Base-by-base conservation (phyloP, 53 echinoderm and acorn worm species). In the Holothuria scabra region DNA sequence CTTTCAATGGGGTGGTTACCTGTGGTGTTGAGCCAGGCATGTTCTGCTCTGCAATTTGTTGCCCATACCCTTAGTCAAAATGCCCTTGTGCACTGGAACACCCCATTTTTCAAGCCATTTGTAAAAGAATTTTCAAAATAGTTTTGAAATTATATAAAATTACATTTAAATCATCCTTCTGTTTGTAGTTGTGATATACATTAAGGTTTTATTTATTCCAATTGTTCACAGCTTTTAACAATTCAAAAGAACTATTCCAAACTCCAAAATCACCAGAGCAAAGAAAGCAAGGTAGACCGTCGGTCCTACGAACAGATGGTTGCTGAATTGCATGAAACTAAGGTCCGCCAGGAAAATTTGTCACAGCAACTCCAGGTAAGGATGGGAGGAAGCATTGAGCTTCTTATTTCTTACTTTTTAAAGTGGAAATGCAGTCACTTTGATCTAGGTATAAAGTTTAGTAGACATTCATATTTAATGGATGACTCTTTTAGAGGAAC, bases 181-280 rank as follows among this genome's bases (percentile, higher is more conserved):
- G 9, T 19, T 26, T 8, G 14, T 76, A 23, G 22, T 76, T 76
- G 8, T 8, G 5, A n/a, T n/a, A n/a, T n/a, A n/a, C 13, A 8
- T 48, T 46, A 23, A 29, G 26, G 14, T 78, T 12, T 11, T 31
- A 68, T 29, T 28, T n/a, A n/a, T n/a, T 8, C 1, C 21, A 28
- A n/a, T 8, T 61, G 23, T 34, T 59, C 85, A 3, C 83, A 95
- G 95, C 52, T 95, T 82, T 80, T 78, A 12, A 80, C 30, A 46
- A 84, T 95, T 26, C 93, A 91, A 81, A 84, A 78, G 61, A 90
- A 93, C 72, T 95, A 93, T 60, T 93, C 93, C 72, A 91, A 83
- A 67, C 60, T 95, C 12, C 89, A 95, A 84, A 93, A 87, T 67
- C 95, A 93, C 61, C 93, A 91, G 70, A 87, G 85, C 71, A 95